Evolutionary conservation across 2,888 invertebrate species (phyloP), one percentile per base, ranked within the genome.

Genomic region (Lysandra coridon): DNA sequence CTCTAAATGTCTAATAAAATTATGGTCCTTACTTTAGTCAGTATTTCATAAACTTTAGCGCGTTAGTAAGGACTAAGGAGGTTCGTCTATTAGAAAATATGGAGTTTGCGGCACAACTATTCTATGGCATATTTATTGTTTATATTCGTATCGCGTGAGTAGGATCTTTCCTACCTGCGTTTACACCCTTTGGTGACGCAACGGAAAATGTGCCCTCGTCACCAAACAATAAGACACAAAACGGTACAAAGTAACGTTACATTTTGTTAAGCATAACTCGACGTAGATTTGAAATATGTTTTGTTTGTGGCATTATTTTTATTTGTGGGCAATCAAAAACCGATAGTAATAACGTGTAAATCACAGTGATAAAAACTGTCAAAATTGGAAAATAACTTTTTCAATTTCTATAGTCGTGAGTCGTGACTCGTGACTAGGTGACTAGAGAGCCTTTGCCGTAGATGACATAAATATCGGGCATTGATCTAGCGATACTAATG

Each of bases 31-130:
- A 76, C 53, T 75, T 57, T 44, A 81, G 79, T 81, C 86, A 83
- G 90, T 57, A 76, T 53, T 76, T 76, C 53, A 53, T 17, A 76
- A 92, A 93, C 88, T 93, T 69, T 93, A 87, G 88, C 89, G 90
- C 91, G 90, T 93, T 92, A 92, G 93, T 92, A 91, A 92, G 91
- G 90, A 89, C 88, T 92, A 91, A 92, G 92, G 90, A 89, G 89
- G 88, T 91, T 89, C 89, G 88, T 91, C 91, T 92, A 93, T 91
- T 90, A 91, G 87, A 88, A 92, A 91, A 91, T 91, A 90, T 90
- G 86, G 86, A 87, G 88, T 86, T 86, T 84, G 84, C 85, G 85
- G 85, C 85, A 83, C 82, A 83, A 82, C 83, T 81, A 82, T 83
- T 82, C 83, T 83, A 84, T 86, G 85, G 83, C 84, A 84, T 84